Conservation (phyloP, 1,140 invertebrate species). For the Aphidius gifuensis region DNA sequence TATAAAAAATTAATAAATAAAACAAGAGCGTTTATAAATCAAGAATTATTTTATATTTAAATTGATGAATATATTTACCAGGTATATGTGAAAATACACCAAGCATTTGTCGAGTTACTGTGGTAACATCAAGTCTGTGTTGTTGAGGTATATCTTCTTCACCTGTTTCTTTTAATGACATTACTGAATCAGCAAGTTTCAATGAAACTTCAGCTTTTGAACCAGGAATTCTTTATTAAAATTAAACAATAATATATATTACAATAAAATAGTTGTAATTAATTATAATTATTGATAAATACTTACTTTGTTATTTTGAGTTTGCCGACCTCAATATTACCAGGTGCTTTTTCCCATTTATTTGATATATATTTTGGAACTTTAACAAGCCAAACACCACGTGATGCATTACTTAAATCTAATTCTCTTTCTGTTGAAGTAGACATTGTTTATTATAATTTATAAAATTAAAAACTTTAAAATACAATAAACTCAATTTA, state of each 20-base stretch:
- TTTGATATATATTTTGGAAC: slow-evolving; percentile 94
- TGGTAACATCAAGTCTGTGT: slow-evolving; percentile 84
- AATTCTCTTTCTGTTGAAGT: slow-evolving; percentile 59
- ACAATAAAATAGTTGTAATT: slow-evolving; percentile 12
- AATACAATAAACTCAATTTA: too few relatives aligned
- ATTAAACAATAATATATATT: slow-evolving; percentile 4
- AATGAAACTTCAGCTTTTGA: slow-evolving; percentile 73
- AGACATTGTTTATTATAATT: slow-evolving; percentile 34
- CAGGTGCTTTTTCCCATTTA: slow-evolving; percentile 81
- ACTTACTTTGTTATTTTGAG: slow-evolving; percentile 70
- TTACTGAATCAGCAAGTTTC: slow-evolving; percentile 65
- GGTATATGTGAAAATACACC: slow-evolving; percentile 83
- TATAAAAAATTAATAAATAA: too few relatives aligned
- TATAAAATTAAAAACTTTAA: not conserved
- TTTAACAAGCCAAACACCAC: slow-evolving; percentile 95
- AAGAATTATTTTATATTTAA: not conserved
- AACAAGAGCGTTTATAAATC: not conserved
- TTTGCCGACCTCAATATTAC: slow-evolving; percentile 75
- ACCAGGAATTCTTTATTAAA: slow-evolving; percentile 52
- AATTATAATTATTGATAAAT: slow-evolving; percentile 10
- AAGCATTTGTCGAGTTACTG: slow-evolving; percentile 81
- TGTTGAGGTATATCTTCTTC: slow-evolving; percentile 81
- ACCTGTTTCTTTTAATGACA: slow-evolving; percentile 67
- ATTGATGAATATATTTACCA: slow-evolving; percentile 52
- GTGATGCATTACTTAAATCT: slow-evolving; percentile 78